Conservation (phyloP, 2,888 invertebrate genomes). For the Sphaerophoria rueppellii region DNA sequence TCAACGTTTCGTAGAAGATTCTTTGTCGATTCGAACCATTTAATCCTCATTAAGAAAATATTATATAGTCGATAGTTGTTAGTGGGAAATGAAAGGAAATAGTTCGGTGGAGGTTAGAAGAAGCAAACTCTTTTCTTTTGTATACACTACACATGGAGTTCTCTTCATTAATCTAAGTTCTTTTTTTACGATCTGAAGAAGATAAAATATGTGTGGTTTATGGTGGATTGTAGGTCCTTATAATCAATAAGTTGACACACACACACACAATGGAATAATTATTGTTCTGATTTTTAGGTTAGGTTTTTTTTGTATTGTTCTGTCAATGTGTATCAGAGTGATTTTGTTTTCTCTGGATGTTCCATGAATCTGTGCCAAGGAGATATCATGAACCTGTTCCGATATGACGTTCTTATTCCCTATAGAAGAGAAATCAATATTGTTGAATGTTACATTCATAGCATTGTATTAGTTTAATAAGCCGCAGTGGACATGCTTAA, state of each 20-base stretch:
- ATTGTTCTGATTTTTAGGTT: slow-evolving; percentile 25
- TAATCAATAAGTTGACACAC: slow-evolving; percentile 30
- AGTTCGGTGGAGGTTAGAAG: background rate
- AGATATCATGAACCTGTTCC: too few relatives aligned
- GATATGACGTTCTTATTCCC: too few relatives aligned
- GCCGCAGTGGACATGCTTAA: too few relatives aligned
- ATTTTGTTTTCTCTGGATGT: too few relatives aligned
- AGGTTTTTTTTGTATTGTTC: background rate
- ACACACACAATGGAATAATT: slow-evolving; percentile 14
- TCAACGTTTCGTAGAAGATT: background rate
- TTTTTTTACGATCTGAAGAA: background rate
- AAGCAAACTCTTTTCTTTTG: background rate
- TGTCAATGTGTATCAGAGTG: too few relatives aligned
- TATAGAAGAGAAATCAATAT: too few relatives aligned
- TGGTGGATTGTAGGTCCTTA: background rate
- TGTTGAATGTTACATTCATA: too few relatives aligned
- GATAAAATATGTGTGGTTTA: slow-evolving; percentile 1
- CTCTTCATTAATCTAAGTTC: slow-evolving; percentile 29
- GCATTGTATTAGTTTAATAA: too few relatives aligned
- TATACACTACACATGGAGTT: background rate
- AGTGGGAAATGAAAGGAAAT: background rate
- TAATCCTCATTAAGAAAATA: slow-evolving; percentile 22
- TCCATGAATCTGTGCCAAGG: too few relatives aligned
- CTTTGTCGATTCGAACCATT: slow-evolving; percentile 14
- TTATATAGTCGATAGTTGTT: background rate